phyloP scores from a whole-genome alignment of 1,140 invertebrate genomes.

The Drosophila fuyamai region DNA sequence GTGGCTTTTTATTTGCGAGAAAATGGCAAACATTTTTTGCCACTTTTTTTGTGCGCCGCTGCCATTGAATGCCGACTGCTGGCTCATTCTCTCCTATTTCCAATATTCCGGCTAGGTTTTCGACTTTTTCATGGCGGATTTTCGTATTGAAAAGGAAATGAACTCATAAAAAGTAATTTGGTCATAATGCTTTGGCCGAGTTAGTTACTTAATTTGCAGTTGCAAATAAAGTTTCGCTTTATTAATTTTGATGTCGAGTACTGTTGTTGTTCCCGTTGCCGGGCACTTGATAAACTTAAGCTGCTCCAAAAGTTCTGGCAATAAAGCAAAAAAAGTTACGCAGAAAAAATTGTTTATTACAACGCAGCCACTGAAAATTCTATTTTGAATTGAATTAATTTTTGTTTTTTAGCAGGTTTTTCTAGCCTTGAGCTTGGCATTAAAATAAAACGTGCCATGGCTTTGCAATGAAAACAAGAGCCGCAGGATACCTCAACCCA shows the following conservation, averaged over 20 bases:
- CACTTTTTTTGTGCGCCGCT: slow-evolving; percentile 27
- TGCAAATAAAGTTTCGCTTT: slow-evolving; percentile 83
- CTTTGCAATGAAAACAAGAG: slow-evolving; percentile 19
- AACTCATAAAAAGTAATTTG: slow-evolving; percentile 83
- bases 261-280: slow-evolving; percentile 42
- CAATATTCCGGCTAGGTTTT: slow-evolving; percentile 30
- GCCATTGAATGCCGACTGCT: slow-evolving; percentile 15
- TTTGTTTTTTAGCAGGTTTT: neutral
- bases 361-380: slow-evolving; percentile 31
- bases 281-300: slow-evolving; percentile 69
- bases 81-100: slow-evolving; percentile 31
- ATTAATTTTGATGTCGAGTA: slow-evolving; percentile 75
- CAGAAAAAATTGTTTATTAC: slow-evolving; percentile 42
- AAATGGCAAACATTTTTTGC: slow-evolving; percentile 69
- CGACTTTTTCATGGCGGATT: slow-evolving; percentile 40
- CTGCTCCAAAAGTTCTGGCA: slow-evolving; percentile 35
- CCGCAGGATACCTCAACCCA: slow-evolving; percentile 15
- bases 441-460: slow-evolving; percentile 47
- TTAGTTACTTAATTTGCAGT: slow-evolving; percentile 83
- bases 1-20: slow-evolving; percentile 79
- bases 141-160: slow-evolving; percentile 77
- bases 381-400: slow-evolving; percentile 51
- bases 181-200: slow-evolving; percentile 78
- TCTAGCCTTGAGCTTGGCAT: slow-evolving; percentile 40
- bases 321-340: slow-evolving; percentile 66